Percentiles rank a stretch among this genome's conserved stretches.
Evolutionary conservation across 2,797 vertebrate species (phyloP).

Genomic region (Siniperca obscura): DNA sequence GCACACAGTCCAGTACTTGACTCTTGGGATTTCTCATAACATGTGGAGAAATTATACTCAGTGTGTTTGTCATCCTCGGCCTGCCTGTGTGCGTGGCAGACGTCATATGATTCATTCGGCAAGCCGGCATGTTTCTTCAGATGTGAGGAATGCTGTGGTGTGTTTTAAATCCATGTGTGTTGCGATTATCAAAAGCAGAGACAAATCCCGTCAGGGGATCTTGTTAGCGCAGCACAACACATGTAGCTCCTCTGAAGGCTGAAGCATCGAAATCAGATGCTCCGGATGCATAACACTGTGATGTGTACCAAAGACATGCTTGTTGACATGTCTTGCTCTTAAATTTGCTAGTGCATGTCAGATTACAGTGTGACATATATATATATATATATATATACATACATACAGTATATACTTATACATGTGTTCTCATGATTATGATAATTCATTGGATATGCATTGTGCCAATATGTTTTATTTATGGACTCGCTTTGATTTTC

Average conservation of each 20-base stretch:
- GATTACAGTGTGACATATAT: not conserved
- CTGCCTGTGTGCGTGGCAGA: not conserved
- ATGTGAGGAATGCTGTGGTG: not conserved
- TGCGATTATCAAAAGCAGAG: constrained; percentile 22
- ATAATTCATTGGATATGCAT: not conserved
- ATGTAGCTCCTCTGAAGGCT: constrained; percentile 12
- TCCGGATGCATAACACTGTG: constrained; percentile 34
- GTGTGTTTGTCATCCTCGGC: not conserved
- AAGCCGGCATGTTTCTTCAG: not conserved
- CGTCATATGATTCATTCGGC: not conserved
- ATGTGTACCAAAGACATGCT: not conserved
- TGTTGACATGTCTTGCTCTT: constrained; percentile 5
- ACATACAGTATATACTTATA: too few relatives aligned
- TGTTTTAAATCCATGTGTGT: constrained; percentile 18
- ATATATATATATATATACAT: too few relatives aligned
- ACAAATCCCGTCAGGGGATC: constrained; percentile 44
- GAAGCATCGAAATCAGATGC: constrained; percentile 27
- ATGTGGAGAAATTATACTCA: not conserved
- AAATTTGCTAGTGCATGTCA: not conserved
- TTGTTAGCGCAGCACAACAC: constrained; percentile 43
- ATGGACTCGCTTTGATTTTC: not conserved
- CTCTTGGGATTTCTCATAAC: not conserved
- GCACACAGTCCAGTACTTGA: not conserved
- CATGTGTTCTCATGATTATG: not conserved
- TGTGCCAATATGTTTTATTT: too few relatives aligned